Evolutionary conservation across 1,140 invertebrate genomes (phyloP), one percentile per base, ranked within the genome.

Genomic region (Conus betulinus): DNA sequence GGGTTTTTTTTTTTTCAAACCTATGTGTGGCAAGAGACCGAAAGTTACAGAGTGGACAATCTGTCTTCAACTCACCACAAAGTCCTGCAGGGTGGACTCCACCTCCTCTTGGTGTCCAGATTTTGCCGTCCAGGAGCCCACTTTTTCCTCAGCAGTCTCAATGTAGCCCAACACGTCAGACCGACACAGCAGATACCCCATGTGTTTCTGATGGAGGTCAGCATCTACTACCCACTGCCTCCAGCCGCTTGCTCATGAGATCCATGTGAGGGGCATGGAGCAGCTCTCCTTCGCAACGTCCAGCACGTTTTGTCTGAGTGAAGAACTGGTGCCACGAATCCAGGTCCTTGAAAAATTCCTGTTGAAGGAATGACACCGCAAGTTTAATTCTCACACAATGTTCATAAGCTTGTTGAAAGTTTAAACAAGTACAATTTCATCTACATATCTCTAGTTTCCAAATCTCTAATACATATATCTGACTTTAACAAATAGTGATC

Each of bases 61-160:
- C 39, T 39, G 39, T 39, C 39, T 39, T 39, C 39, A 92, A 39
- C 91, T 90, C 90, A 95, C 95, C 92, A 93, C 90, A 93, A 99
- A 99, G 93, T 99, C 98, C 90, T 97, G 97, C 90, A 99, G 95
- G n/a, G 98, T 96, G 90, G 97, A 97, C 92, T 97, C 96, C 4
- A 98, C 98, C 93, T 97, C 97, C 88, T 98, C 97, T 92, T 98
- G 97, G n/a, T 96, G 95, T n/a, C 98, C 98, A 94, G 98, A n/a
- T 95, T 99, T 99, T 0, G 97, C 96, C 88, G 97, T 98, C 98
- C 98, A n/a, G n/a, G 96, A 95, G 94, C 97, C 97, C 89, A 99
- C 95, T 95, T 98, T 99, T 57, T n/a, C n/a, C 96, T 99, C 98
- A 71, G 98, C 97, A n/a, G 98, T 96, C 93, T 97, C 97, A 53